A percentile compares a stretch with the other conserved stretches of the same genome.
Conservation (phyloP, 2,888 invertebrate genomes). For the Caenorhabditis sp. region DNA sequence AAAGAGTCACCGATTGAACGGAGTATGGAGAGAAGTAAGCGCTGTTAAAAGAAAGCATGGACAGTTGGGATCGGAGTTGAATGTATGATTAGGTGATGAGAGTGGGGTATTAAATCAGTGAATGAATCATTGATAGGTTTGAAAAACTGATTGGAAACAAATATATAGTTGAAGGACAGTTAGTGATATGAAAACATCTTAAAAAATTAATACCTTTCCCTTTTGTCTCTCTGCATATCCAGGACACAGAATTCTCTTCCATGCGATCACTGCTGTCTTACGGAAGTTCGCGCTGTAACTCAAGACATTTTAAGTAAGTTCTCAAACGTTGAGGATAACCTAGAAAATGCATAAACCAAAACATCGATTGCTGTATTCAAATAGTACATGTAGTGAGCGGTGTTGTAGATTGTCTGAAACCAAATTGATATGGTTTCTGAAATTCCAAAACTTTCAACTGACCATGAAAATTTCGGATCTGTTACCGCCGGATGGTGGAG, state of each 20-base stretch:
- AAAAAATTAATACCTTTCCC: slow-evolving; percentile 50
- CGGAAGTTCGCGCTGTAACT: slow-evolving; percentile 82
- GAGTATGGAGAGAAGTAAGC: slow-evolving; percentile 50
- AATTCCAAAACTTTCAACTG: neutral
- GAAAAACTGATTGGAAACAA: slow-evolving; percentile 5
- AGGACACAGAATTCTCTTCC: slow-evolving; percentile 75
- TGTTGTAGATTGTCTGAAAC: slow-evolving; percentile 77
- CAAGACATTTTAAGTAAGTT: neutral
- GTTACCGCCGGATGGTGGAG: slow-evolving; percentile 59
- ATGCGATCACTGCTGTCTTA: slow-evolving; percentile 79
- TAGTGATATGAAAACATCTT: neutral
- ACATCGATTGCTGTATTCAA: slow-evolving; percentile 82
- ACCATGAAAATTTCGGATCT: slow-evolving; percentile 70
- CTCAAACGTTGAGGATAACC: slow-evolving; percentile 58
- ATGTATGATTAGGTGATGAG: neutral
- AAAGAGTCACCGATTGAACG: slow-evolving; percentile 34
- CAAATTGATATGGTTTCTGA: neutral
- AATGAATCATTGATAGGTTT: slow-evolving; percentile 18
- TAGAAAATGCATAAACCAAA: slow-evolving; percentile 82
- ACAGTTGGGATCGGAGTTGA: too few relatives aligned
- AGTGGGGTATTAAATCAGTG: slow-evolving; percentile 13
- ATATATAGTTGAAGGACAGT: neutral
- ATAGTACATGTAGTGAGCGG: slow-evolving; percentile 82
- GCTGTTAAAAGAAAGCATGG: slow-evolving; percentile 50
- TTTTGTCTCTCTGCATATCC: slow-evolving; percentile 62